phyloP scores from a whole-genome alignment of 2,888 invertebrate species.

The Drosophila prolongata region DNA sequence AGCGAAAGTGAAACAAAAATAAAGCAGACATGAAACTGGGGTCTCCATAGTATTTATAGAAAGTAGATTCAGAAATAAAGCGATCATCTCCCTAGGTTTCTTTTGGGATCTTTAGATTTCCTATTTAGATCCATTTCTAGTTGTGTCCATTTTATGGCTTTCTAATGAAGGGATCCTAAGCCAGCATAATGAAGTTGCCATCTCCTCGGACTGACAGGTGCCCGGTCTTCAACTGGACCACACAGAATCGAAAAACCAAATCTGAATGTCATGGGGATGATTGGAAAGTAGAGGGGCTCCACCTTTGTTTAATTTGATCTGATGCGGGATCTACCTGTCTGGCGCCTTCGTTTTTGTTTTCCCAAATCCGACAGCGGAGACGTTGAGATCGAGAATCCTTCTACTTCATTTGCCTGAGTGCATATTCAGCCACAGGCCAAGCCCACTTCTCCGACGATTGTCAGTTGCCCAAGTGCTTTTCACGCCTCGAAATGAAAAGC shows the following conservation, averaged over 20 bases:
- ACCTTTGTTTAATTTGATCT: constrained; percentile 31
- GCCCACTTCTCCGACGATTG: constrained; percentile 42
- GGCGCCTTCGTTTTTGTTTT: constrained; percentile 26
- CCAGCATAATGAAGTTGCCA: constrained; percentile 4
- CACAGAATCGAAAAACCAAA: constrained; percentile 16
- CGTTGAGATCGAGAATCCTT: constrained; percentile 29
- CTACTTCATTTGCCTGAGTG: constrained; percentile 45
- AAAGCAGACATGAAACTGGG: constrained; percentile 38
- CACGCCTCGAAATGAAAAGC: constrained; percentile 53
- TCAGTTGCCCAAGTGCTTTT: constrained; percentile 68
- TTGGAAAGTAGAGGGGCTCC: background rate
- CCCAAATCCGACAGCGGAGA: constrained; percentile 42
- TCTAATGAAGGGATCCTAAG: constrained; percentile 34
- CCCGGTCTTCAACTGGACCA: constrained; percentile 25
- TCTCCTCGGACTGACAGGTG: constrained; percentile 28
- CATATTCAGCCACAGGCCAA: constrained; percentile 59
- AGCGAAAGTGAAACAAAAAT: constrained; percentile 58
- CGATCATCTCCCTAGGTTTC: background rate
- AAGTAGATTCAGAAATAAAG: constrained; percentile 1
- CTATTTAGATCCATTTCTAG: constrained; percentile 28
- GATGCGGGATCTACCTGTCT: constrained; percentile 42
- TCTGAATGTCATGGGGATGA: constrained; percentile 35
- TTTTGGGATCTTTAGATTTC: background rate
- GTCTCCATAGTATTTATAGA: constrained; percentile 31
- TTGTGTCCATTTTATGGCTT: constrained; percentile 24